Base-by-base conservation (phyloP, 2,888 invertebrate species). In the Drosophila diplacantha region DNA sequence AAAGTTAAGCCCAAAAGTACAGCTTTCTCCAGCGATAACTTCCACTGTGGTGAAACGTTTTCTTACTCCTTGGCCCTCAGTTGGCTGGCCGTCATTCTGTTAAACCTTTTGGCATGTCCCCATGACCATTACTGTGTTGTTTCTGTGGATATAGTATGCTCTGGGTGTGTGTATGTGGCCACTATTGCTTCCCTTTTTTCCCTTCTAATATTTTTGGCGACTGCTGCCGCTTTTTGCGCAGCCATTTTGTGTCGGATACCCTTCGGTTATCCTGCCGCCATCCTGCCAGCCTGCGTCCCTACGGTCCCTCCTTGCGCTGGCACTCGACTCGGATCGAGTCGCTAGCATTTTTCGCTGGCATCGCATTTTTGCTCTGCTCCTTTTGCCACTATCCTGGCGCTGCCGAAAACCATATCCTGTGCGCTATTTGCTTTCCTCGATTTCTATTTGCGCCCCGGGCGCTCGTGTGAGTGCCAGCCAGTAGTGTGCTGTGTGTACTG, bases 371-470 rank as follows among this genome's bases (percentile, higher is more conserved):
- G 73, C 69, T 62, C 59, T 65, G 67, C 71, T 62, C 70, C 73
- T 78, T 83, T 78, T 65, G 76, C 66, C 73, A 72, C 76, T 81
- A 71, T 81, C 60, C 69, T 66, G 64, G 64, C 35, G 74, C 63
- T 75, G 81, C 81, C 78, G 81, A 79, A 77, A 79, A 74, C 83
- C 80, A 81, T 81, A 80, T 84, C 80, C 80, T 75, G 83, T 74
- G 67, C 83, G 72, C 75, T 84, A 76, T 77, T 75, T 81, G 83
- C 84, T 82, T 71, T 83, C 71, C 85, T 76, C 84, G 83, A 85
- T 82, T 85, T 82, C 78, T 84, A 85, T 83, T 83, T 85, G 85
- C 72, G 63, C 75, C 69, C 74, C 65, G 66, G 65, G 64, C 66
- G 67, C 54, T 64, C 31, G 5, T 11, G 35, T 35, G 51, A 52